Evolutionary conservation across 2,113 vertebrate species (phyloP), one percentile per base, ranked within the genome.

Genomic region (Psammodynastes pulverulentus): DNA sequence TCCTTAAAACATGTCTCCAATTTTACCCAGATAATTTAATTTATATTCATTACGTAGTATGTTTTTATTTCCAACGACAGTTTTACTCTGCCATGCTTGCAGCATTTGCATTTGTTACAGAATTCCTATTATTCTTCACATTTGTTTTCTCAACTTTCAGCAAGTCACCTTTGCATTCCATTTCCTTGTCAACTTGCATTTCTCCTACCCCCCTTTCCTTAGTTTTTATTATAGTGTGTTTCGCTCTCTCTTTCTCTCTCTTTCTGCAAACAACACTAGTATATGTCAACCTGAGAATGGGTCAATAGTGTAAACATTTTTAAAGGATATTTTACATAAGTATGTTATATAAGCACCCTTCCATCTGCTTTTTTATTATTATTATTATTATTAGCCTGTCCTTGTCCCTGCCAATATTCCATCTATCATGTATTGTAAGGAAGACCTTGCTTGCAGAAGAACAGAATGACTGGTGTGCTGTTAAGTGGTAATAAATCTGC

Each of bases 321-420:
- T 84, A 90, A 94, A 94, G 95, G 52, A 89, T 94, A 92, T 88
- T 95, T 94, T 93, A 88, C 90, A 91, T 58, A 84, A 90, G 84
- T 51, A 12, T 85, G 39, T 23, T 94, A 89, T 91, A 90, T 86
- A 85, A 91, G 84, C 45, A 13, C 79, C 29, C 39, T 58, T 93
- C 48, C 13, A 3, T 67, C 26, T 84, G 26, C 19, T 54, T 88
- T 72, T 87, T 87, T 58, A 51, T 21, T 21, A 6, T 54, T 54
- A 54, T n/a, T 92, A 88, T 58, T 89, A 53, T n/a, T 34, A 85
- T 62, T 85, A 51, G 43, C 12, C 53, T 89, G 91, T 58, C 45
- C 43, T 54, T 85, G 7, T 88, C 67, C 91, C 67, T 92, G 87
- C 95, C 94, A 92, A 92, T 95, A 95, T 96, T 94, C 94, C 94